Conservation (phyloP, 2,888 invertebrate genomes). For the Hybos culiciformis region DNA sequence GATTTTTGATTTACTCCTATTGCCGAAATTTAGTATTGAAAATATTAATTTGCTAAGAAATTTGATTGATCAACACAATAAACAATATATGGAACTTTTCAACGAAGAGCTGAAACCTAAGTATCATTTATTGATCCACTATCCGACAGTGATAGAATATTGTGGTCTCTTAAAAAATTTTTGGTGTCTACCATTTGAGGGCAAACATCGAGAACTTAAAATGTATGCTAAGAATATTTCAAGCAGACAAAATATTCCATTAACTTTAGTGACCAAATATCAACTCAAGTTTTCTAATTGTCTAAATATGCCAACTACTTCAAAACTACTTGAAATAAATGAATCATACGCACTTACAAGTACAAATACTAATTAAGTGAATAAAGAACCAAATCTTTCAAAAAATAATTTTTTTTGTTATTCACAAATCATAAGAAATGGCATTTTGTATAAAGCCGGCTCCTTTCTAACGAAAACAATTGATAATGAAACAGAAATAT, state of each 20-base stretch:
- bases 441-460: background rate
- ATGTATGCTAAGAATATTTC: conserved; percentile 1
- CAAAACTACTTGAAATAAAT: background rate
- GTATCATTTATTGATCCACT: background rate
- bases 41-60: background rate
- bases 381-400: background rate
- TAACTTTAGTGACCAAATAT: conserved; percentile 4
- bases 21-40: background rate
- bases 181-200: conserved; percentile 5
- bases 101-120: background rate
- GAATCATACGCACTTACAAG: background rate
- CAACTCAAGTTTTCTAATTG: conserved; percentile 2
- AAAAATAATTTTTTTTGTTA: background rate
- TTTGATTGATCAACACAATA: conserved; percentile 1
- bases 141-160: conserved; percentile 4
- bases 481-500: background rate
- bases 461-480: background rate
- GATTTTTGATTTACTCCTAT: background rate
- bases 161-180: conserved; percentile 1
- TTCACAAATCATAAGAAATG: background rate
- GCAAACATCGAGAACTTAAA: conserved; percentile 6
- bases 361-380: background rate
- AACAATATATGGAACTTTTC: background rate
- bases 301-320: background rate
- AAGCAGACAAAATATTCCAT: conserved; percentile 5